Percentiles rank a stretch among this genome's conserved stretches.
Evolutionary conservation across 2,113 vertebrate species (phyloP).

Genomic region (Lontra canadensis): DNA sequence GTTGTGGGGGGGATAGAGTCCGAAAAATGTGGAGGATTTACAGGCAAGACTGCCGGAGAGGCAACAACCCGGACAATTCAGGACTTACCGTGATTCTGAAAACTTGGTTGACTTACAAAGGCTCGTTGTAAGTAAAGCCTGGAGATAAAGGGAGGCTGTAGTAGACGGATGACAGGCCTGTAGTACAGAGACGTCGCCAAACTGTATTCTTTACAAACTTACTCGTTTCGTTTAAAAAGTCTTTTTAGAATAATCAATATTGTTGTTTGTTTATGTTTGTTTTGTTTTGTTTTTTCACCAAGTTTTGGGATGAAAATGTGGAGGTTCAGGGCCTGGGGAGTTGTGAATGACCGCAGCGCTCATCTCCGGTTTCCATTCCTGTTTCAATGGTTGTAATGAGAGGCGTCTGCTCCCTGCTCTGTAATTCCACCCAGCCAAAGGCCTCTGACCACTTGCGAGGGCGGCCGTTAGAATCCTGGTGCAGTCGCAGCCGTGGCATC

Average conservation of each 20-base stretch:
- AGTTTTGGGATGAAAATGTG: background rate
- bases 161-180: too few species aligned
- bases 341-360: background rate
- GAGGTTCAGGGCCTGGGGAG: background rate
- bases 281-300: background rate
- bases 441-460: background rate
- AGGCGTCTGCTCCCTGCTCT: background rate
- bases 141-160: background rate
- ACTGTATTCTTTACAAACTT: too few species aligned
- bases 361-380: background rate
- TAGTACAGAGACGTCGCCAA: background rate
- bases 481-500: background rate
- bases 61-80: background rate
- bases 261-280: background rate
- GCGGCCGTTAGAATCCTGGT: fast-evolving
- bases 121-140: background rate
- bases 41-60: background rate
- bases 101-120: background rate
- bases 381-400: background rate
- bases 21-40: background rate
- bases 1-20: fast-evolving
- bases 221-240: background rate
- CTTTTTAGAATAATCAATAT: background rate
- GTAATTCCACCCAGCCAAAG: background rate
- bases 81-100: background rate